Percentiles rank a stretch among this genome's conserved stretches.
These are phyloP conservation scores for Aptenodytes forsteri DNA, from an alignment of 2,113 vertebrate genomes.

Conservation along the genomic window DNA sequence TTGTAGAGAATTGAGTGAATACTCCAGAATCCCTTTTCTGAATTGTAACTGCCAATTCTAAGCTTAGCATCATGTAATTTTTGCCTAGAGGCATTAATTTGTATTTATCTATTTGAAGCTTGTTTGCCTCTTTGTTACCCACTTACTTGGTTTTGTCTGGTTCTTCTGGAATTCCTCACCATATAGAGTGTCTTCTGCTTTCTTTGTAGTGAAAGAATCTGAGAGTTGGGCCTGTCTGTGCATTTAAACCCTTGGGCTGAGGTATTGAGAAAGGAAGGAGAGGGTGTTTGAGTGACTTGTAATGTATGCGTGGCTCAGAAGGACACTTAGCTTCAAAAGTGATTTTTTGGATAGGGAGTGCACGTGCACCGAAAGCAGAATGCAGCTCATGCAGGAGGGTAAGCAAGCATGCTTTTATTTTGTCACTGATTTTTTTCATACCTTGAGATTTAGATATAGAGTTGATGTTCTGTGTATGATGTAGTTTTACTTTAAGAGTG, in stretches of 20 bases:
- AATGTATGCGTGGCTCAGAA: neutral
- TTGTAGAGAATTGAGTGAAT: neutral
- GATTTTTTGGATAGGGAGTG: neutral
- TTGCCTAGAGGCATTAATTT: neutral
- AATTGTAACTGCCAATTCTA: neutral
- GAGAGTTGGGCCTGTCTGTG: neutral
- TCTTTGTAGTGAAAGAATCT: neutral
- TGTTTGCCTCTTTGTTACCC: neutral
- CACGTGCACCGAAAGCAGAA: neutral
- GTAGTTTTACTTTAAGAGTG: neutral
- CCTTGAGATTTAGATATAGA: neutral
- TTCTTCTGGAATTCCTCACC: neutral
- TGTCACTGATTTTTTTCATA: neutral
- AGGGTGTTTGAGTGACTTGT: neutral
- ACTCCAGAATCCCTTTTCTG: neutral
- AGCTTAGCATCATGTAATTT: neutral
- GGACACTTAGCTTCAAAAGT: neutral
- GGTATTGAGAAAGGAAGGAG: neutral
- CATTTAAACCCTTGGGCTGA: neutral
- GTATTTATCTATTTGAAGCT: neutral
- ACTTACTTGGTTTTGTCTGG: neutral
- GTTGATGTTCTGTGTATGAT: neutral
- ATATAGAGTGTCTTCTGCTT: neutral
- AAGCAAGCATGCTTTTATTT: neutral
- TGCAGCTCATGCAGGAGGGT: neutral